A percentile compares a stretch with the other conserved stretches of the same genome.
Conservation (phyloP, 2,113 vertebrate genomes). For the Alosa alosa region DNA sequence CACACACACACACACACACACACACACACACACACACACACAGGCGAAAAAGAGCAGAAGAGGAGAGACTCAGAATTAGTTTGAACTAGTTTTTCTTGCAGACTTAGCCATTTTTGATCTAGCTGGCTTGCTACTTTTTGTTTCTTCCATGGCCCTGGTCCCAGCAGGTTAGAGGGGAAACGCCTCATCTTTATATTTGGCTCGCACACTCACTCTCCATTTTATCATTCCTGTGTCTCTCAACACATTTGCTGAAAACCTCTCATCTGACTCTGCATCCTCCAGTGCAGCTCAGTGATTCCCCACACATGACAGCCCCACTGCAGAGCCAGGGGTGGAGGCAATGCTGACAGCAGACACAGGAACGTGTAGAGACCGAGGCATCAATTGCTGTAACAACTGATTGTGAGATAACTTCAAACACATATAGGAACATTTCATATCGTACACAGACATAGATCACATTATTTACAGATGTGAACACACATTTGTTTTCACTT, state of each 20-base stretch:
- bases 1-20: neutral
- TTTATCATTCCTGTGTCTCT: neutral
- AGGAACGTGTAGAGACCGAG: neutral
- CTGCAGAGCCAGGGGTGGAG: neutral
- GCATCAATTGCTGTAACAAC: neutral
- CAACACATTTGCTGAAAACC: neutral
- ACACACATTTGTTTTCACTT: neutral
- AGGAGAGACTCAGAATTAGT: neutral
- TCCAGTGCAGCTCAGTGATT: neutral
- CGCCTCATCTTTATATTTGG: neutral
- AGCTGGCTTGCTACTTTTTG: neutral
- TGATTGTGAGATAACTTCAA: neutral
- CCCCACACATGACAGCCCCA: neutral
- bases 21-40: neutral
- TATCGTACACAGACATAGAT: neutral
- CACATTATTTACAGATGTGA: neutral
- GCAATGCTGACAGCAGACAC: neutral
- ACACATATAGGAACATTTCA: neutral
- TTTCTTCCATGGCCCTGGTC: neutral
- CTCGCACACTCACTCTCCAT: neutral
- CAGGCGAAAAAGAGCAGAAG: neutral
- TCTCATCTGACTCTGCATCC: neutral
- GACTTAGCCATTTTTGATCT: neutral
- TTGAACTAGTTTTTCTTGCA: constrained; percentile 13
- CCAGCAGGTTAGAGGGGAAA: neutral